Percentiles rank a stretch among this genome's conserved stretches.
phyloP scores from a whole-genome alignment of 2,113 vertebrate species.

The Miniopterus natalensis region DNA sequence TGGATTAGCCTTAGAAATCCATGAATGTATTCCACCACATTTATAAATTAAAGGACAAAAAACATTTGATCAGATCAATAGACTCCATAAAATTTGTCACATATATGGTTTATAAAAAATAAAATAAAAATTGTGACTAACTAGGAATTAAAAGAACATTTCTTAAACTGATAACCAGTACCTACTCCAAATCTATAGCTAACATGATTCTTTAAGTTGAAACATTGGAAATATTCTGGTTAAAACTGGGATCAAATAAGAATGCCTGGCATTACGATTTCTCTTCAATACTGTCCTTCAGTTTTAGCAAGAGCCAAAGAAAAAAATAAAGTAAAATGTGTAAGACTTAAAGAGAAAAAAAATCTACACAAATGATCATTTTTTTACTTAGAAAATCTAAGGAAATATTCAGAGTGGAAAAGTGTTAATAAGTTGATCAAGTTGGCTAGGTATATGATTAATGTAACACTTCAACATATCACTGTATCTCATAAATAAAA shows the following conservation, averaged over 20 bases:
- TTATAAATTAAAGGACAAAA: not conserved
- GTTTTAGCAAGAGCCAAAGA: not conserved
- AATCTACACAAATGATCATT: no score
- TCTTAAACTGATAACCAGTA: not conserved
- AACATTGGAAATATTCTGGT: not conserved
- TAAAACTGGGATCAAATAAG: not conserved
- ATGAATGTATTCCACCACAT: not conserved
- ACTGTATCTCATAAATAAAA: no score
- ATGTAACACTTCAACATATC: no score
- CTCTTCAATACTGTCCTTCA: not conserved
- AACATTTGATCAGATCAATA: not conserved
- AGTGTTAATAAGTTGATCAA: no score
- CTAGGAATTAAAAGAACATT: not conserved
- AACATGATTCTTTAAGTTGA: not conserved
- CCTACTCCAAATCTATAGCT: not conserved
- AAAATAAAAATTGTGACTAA: not conserved
- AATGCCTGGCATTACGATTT: not conserved
- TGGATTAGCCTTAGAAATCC: not conserved
- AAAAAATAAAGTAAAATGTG: not conserved
- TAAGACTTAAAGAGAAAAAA: no score
- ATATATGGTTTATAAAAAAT: not conserved
- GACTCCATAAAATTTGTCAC: not conserved
- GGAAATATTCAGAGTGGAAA: no score
- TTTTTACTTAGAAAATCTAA: no score
- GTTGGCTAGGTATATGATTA: no score